Evolutionary conservation across 2,888 invertebrate species (phyloP), one percentile per base, ranked within the genome.

Genomic region (Ctenicera cuprea): DNA sequence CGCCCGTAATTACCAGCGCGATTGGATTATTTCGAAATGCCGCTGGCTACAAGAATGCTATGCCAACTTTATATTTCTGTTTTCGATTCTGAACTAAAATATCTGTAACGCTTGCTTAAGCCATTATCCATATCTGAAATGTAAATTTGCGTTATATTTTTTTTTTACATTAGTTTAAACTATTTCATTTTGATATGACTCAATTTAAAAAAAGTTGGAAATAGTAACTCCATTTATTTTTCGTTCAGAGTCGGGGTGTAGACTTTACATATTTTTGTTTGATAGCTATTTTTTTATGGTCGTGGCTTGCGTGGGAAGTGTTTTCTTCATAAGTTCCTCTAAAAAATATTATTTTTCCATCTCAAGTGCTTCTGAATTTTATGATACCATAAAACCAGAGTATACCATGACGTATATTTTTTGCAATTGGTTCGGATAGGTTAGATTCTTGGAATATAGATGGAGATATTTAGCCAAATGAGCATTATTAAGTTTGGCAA

Each of bases 1-100:
- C 45, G 14, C 41, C 33, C 38, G 41, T 70, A 62, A 63, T 50
- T 63, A 50, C 54, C 16, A 18, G 48, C 63, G 57, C 12, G 54
- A 67, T 57, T 63, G 45, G 48, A 48, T 63, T 63, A 45, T 48
- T 48, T 30, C 48, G 11, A 26, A 18, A 16, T 30, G 43, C 62
- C n/a, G n/a, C 26, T 16, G 54, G 33, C 54, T 30, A 9, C 54
- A 54, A 30, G 4, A 54, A 54, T 54, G 3, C 11, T 3, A 3
- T 18, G 20, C 18, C n/a, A 18, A 48, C 8, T 18, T 48, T 14
- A 14, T 45, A n/a, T 38, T 45, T 45, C 3, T 14, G 2, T 16
- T 14, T 1, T 16, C 14, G 2, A 45, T 14, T 45, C 5, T 16
- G 43, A 45, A 8, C 16, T 5, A 12, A 16, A 45, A 45, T 14